Conservation (phyloP, 2,797 vertebrate genomes). For the Tachyglossus aculeatus region DNA sequence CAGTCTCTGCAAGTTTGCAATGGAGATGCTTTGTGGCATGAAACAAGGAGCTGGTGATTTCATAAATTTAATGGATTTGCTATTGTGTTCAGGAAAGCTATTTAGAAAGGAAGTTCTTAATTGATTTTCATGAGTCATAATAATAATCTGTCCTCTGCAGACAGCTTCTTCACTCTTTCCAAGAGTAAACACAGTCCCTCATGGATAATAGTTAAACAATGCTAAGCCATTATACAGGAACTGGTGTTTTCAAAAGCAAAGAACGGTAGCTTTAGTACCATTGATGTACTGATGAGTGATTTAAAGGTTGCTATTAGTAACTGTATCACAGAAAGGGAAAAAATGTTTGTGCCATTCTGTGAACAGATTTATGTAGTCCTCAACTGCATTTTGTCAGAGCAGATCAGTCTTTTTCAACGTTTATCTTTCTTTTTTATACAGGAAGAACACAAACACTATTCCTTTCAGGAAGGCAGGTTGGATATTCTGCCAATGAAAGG, state of each 20-base stretch:
- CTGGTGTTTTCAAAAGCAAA: slow-evolving; percentile 45
- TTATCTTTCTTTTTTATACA: slow-evolving; percentile 6
- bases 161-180: slow-evolving; percentile 1
- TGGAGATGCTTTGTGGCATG: too few species aligned
- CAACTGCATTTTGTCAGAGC: neutral
- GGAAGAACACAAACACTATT: neutral
- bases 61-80: too few species aligned
- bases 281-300: slow-evolving; percentile 43
- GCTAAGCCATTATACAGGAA: neutral
- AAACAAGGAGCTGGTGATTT: too few species aligned
- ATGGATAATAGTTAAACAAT: neutral
- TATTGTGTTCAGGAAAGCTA: slow-evolving; percentile 11
- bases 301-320: slow-evolving; percentile 34
- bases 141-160: slow-evolving; percentile 48
- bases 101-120: slow-evolving; percentile 44
- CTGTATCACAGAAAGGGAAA: slow-evolving; percentile 18
- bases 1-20: too few species aligned
- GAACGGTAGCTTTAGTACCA: neutral
- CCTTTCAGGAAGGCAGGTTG: neutral
- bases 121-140: slow-evolving; percentile 48
- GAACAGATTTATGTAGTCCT: neutral
- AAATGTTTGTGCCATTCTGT: neutral
- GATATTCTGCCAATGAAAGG: neutral
- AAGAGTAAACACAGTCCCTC: slow-evolving; percentile 15
- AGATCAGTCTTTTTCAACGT: neutral